Percentiles rank a stretch among this genome's conserved stretches.
These are phyloP conservation scores for Suillia variegata DNA, from an alignment of 2,888 invertebrate species.

Conservation along the genomic window DNA sequence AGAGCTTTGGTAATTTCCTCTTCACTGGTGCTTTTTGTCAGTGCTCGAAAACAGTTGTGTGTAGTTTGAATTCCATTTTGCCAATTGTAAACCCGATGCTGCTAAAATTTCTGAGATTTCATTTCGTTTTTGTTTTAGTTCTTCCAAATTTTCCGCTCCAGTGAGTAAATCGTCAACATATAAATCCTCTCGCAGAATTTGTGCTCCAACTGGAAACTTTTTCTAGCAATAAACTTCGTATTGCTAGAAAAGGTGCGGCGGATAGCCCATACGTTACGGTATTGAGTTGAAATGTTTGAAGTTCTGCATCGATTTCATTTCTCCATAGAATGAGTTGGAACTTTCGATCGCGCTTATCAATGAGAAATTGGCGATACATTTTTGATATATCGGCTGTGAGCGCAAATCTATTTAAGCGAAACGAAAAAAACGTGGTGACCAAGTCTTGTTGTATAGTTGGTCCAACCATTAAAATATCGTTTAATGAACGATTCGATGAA, in stretches of 20 bases:
- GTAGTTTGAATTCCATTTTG: constrained; percentile 15
- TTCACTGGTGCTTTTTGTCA: too few relatives aligned
- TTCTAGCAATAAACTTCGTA: too few relatives aligned
- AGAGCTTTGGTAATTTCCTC: constrained; percentile 6
- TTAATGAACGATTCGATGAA: constrained; percentile 22
- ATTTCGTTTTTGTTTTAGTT: background rate
- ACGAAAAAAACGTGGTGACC: constrained; percentile 14
- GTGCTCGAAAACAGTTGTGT: too few relatives aligned
- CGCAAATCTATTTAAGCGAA: constrained; percentile 17
- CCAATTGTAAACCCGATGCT: background rate
- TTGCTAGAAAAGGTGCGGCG: constrained; percentile 8
- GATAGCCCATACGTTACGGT: constrained; percentile 3
- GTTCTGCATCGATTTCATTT: background rate
- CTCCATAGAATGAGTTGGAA: constrained; percentile 9
- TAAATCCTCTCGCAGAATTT: background rate
- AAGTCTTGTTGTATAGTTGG: constrained; percentile 26
- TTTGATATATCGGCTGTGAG: constrained; percentile 16
- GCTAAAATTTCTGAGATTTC: background rate
- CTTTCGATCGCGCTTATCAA: constrained; percentile 11
- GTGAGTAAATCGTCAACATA: constrained; percentile 14
- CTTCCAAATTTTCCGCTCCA: background rate
- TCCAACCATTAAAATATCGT: constrained; percentile 26
- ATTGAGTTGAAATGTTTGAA: background rate
- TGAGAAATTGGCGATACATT: constrained; percentile 8
- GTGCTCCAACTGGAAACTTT: background rate